phyloP scores from a whole-genome alignment of 2,888 invertebrate species.

The Fragum whitleyi region DNA sequence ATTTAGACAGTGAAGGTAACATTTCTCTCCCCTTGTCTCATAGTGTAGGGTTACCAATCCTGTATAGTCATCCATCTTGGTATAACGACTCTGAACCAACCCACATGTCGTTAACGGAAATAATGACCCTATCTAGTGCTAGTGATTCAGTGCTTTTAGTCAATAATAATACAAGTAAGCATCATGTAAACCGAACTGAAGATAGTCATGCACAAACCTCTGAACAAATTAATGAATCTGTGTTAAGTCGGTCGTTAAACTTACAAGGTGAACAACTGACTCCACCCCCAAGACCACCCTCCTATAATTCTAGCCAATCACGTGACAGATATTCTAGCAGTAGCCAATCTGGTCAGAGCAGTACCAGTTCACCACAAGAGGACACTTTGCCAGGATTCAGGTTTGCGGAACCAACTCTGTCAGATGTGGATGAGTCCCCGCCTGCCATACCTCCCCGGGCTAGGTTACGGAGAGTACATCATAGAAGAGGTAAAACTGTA shows the following conservation, averaged over 20 bases:
- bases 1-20: background rate
- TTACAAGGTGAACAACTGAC: background rate
- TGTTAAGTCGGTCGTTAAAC: background rate
- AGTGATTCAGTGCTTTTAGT: background rate
- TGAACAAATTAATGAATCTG: background rate
- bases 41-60: background rate
- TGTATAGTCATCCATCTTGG: constrained; percentile 1
- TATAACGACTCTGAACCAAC: constrained; percentile 71
- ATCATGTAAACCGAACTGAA: background rate
- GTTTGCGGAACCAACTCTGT: constrained; percentile 13
- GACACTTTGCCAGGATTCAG: constrained; percentile 23
- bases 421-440: constrained; percentile 42
- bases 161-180: background rate
- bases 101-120: constrained; percentile 71
- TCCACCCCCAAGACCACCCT: constrained; percentile 50
- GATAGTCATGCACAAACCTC: background rate
- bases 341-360: constrained; percentile 29
- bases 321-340: constrained; percentile 26
- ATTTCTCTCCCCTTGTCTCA: background rate
- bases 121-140: constrained; percentile 27
- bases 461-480: constrained; percentile 20
- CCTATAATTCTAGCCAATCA: constrained; percentile 32
- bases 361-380: constrained; percentile 29
- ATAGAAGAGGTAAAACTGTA: constrained; percentile 36
- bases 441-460: constrained; percentile 58